Conservation (phyloP, 2,113 vertebrate species). For the Heptranchias perlo region DNA sequence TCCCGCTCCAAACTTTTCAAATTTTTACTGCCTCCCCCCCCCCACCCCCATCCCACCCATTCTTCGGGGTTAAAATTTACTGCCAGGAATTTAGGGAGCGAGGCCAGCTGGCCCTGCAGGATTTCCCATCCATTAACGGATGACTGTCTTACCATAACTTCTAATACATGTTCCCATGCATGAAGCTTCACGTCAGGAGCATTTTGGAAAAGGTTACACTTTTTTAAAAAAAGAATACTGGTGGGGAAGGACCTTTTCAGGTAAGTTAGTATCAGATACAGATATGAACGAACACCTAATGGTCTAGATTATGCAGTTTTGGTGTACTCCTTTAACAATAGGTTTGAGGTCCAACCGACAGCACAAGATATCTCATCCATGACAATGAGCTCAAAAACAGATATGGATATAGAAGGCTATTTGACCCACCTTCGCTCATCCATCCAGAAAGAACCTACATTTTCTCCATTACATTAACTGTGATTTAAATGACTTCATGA, state of each 20-base stretch:
- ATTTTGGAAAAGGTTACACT: neutral
- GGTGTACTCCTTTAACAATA: neutral
- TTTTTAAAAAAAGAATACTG: neutral
- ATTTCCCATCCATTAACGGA: neutral
- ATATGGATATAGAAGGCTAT: neutral
- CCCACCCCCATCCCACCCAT: no score
- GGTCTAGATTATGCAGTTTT: neutral
- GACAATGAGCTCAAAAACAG: neutral
- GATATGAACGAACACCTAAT: neutral
- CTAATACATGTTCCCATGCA: neutral
- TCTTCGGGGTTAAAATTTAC: no score
- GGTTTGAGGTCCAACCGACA: neutral
- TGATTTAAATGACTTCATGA: neutral
- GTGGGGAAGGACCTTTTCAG: neutral
- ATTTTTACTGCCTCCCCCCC: no score
- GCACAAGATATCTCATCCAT: neutral
- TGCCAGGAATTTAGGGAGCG: no score
- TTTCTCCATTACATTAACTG: neutral
- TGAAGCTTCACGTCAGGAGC: neutral
- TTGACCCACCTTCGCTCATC: neutral
- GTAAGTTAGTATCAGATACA: neutral
- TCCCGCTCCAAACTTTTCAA: no score
- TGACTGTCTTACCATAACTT: neutral
- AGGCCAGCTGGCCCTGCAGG: neutral
- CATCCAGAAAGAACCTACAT: neutral